Evolutionary conservation across 2,888 invertebrate genomes (phyloP), one percentile per base, ranked within the genome.

Genomic region (Oscheius sp.): DNA sequence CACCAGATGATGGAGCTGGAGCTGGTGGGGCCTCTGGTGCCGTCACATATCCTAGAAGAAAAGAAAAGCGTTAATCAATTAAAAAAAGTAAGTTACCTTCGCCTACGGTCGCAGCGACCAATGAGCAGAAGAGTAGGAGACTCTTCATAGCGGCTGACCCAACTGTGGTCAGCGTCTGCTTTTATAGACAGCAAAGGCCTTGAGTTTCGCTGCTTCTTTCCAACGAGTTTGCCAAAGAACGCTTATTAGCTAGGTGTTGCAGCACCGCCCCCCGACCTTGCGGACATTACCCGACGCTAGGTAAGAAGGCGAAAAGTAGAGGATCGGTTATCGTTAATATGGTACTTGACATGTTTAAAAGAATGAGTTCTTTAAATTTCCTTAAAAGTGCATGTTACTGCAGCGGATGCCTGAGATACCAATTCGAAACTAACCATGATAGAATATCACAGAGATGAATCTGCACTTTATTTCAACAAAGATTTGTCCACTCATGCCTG

Each of bases 251-350:
- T 66, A 52, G 66, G 52, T 63, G 52, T 25, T 49, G n/a, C 52
- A 66, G 66, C 52, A 66, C 66, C 66, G 66, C 66, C 66, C 66
- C 49, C 52, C 49, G 66, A 66, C 66, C 66, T 66, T 66, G 66
- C 27, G 58, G 58, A 58, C 58, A 58, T 13, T 35, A 9, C 35
- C 35, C 27, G 13, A 29, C 58, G 25, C 29, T 58, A 25, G 27
- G n/a, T 27, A 58, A 29, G 27, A n/a, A 58, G 58, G 58, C 27
- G 27, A 25, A 27, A 35, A 6, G 35, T 35, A 35, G 35, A 9
- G 35, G 35, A 35, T 35, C 35, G 9, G 35, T 35, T 35, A 35
- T n/a, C 35, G 3, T 35, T 9, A 35, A 35, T n/a, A n/a, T 35
- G 35, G 9, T 35, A 35, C 35, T 35, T 35, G 35, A 35, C 35